Conservation (phyloP, 2,888 invertebrate genomes). For the Tinea trinotella region DNA sequence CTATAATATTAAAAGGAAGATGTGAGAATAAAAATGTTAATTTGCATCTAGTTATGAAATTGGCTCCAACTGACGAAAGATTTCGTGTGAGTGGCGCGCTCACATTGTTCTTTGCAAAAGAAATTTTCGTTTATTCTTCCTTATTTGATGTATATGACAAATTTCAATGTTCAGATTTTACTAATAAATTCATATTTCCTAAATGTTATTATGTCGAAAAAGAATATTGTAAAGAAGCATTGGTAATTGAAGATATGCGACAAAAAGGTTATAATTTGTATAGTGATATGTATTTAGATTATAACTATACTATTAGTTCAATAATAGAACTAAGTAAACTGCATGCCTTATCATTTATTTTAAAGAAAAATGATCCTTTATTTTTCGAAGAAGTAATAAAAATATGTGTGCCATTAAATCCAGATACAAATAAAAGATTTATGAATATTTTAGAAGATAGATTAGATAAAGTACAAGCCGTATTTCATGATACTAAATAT, state of each 20-base stretch:
- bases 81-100: conserved; percentile 55
- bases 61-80: conserved; percentile 52
- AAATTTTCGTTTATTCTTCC: conserved; percentile 48
- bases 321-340: conserved; percentile 45
- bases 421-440: conserved; percentile 40
- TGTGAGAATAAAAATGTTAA: conserved; percentile 25
- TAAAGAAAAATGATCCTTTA: conserved; percentile 31
- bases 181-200: conserved; percentile 28
- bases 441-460: conserved; percentile 47
- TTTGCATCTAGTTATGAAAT: conserved; percentile 45
- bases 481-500: conserved; percentile 39
- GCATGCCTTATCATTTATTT: conserved; percentile 51
- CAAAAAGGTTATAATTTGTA: conserved; percentile 39
- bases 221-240: conserved; percentile 46
- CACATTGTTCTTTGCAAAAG: conserved; percentile 45
- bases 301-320: conserved; percentile 41
- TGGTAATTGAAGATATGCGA: conserved; percentile 52
- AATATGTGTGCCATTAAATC: conserved; percentile 44
- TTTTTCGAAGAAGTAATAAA: conserved; percentile 34
- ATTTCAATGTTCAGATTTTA: conserved; percentile 32
- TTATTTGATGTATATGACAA: conserved; percentile 37
- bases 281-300: conserved; percentile 39
- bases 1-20: conserved; percentile 36
- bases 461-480: conserved; percentile 42
- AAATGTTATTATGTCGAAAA: conserved; percentile 41